A percentile compares a stretch with the other conserved stretches of the same genome.
These are phyloP conservation scores for Digitonthophagus gazella DNA, from an alignment of 2,888 invertebrate genomes.

Conservation along the genomic window DNA sequence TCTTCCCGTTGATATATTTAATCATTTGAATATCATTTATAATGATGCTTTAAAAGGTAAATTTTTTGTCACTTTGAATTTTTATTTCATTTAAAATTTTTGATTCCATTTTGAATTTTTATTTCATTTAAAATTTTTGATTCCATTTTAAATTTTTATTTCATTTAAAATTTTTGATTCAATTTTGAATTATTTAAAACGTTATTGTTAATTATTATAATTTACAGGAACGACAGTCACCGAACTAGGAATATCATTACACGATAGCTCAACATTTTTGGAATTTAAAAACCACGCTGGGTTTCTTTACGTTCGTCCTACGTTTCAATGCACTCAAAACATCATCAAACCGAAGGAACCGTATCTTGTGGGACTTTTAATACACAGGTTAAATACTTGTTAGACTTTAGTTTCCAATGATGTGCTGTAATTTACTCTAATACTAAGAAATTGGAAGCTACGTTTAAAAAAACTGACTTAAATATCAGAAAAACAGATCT, in stretches of 20 bases:
- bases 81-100: neutral
- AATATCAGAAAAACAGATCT: too few relatives aligned
- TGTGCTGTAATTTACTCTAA: too few relatives aligned
- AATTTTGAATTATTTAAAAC: neutral
- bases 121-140: too few relatives aligned
- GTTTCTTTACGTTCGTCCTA: constrained; percentile 76
- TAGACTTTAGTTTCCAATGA: neutral
- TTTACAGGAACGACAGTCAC: constrained; percentile 64
- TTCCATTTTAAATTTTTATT: too few relatives aligned
- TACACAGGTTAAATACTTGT: constrained; percentile 60
- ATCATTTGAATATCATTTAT: constrained; percentile 71
- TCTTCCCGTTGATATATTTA: constrained; percentile 71
- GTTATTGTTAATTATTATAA: constrained; percentile 17
- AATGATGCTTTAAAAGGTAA: constrained; percentile 63
- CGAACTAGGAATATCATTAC: constrained; percentile 68
- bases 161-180: neutral
- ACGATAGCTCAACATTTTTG: constrained; percentile 60
- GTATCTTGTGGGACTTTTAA: constrained; percentile 73
- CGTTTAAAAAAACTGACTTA: too few relatives aligned
- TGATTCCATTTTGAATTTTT: too few relatives aligned
- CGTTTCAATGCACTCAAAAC: constrained; percentile 78
- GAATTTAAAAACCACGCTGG: constrained; percentile 75
- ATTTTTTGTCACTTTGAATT: neutral
- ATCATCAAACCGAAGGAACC: constrained; percentile 70
- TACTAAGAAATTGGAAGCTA: too few relatives aligned